These are phyloP conservation scores for Micrastur ruficollis DNA, from an alignment of 2,797 vertebrate species.

Conservation along the genomic window DNA sequence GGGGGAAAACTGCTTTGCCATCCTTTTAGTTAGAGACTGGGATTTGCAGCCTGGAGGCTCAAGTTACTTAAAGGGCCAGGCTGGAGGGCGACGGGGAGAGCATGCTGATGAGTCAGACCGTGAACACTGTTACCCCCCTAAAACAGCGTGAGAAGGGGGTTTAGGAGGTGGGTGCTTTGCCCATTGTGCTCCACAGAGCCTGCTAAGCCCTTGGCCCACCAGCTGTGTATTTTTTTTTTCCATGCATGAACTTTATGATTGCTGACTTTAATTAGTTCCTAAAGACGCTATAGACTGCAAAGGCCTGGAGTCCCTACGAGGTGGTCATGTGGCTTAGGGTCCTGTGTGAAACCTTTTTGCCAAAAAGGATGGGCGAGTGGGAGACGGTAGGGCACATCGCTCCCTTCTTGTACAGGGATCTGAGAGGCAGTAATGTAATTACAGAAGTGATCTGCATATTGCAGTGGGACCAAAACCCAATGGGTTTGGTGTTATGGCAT, in stretches of 20 bases:
- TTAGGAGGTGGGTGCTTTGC: neutral
- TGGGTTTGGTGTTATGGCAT: rapidly evolving
- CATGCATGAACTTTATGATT: neutral
- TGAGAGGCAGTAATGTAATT: neutral
- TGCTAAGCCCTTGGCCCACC: neutral
- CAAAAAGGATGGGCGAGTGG: neutral
- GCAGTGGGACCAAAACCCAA: neutral
- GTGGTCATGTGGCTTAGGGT: neutral
- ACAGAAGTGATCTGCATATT: rapidly evolving
- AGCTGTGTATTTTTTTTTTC: rapidly evolving
- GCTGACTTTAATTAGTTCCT: neutral
- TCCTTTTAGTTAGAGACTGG: neutral
- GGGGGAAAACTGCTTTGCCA: neutral
- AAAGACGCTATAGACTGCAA: neutral
- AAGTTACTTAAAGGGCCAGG: constrained; percentile 23
- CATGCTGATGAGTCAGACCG: rapidly evolving
- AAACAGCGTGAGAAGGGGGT: neutral
- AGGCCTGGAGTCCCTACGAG: neutral
- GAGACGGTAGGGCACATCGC: rapidly evolving
- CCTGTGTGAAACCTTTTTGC: neutral
- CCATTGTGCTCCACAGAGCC: neutral
- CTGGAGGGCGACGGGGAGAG: neutral
- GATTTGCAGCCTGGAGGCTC: neutral
- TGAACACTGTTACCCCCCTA: rapidly evolving
- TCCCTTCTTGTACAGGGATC: neutral